Evolutionary conservation across 2,113 vertebrate species (phyloP), one percentile per base, ranked within the genome.

Genomic region (Oplegnathus fasciatus): DNA sequence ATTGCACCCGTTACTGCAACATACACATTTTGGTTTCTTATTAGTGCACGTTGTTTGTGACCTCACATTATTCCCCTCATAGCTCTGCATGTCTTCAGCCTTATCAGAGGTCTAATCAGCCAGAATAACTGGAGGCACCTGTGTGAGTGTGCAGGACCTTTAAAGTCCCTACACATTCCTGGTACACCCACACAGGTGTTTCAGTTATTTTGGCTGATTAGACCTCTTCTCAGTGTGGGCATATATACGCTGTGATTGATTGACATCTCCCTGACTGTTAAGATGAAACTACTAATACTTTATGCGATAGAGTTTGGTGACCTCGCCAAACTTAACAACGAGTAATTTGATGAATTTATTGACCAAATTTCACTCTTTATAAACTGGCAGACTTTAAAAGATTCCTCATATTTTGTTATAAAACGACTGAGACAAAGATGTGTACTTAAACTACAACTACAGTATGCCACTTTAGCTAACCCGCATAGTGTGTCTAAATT

Each of bases 31-130:
- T 15, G 20, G 37, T 64, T 70, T 79, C 6, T 42, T 46, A 52
- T 72, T 46, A 34, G 22, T 48, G 9, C 40, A 66, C 52, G 42
- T n/a, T 14, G 3, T 57, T 24, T 32, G 30, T 70, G 57, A 65
- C 46, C 24, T 61, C 62, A 18, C 4, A 24, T 37, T n/a, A 40
- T 83, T 55, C 46, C 32, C 30, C 20, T 48, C 64, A 40, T 7
- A 3, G 20, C 17, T 50, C 10, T 24, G n/a, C 58, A 52, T 32
- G 64, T 44, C 70, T 28, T 52, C 55, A 69, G 20, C 34, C 72
- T 66, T 57, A 69, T 60, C 67, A 46, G 61, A 70, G 6, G 32
- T 32, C 28, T 75, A 82, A 65, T 86, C 62, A 81, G 24, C 24
- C 62, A 28, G 32, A 65, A 77, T 64, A 77, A 68, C 17, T 80